Conservation (phyloP, 2,888 invertebrate species). For the Anthophora plumipes region DNA sequence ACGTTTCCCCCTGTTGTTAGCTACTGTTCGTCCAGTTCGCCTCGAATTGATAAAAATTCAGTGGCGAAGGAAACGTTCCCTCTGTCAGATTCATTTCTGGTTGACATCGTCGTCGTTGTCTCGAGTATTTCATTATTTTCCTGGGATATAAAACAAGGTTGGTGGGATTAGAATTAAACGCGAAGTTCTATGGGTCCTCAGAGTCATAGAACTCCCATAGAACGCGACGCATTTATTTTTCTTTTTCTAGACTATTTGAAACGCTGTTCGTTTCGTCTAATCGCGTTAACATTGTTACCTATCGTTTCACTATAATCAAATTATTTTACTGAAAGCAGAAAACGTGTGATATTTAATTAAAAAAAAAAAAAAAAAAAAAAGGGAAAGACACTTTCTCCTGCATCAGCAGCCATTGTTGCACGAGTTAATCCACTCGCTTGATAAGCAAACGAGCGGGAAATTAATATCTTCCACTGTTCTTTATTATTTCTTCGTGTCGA, state of each 20-base stretch:
- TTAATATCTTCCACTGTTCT: not conserved
- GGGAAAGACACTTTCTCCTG: too few relatives aligned
- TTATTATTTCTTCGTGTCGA: too few relatives aligned
- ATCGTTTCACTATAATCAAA: not conserved
- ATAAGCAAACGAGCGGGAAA: not conserved
- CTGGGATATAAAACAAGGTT: conserved; percentile 13
- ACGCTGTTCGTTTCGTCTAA: not conserved
- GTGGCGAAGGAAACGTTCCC: not conserved
- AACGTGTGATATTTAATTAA: not conserved
- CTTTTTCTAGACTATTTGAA: not conserved
- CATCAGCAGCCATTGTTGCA: not conserved
- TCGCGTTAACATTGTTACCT: not conserved
- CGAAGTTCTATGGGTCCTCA: too few relatives aligned
- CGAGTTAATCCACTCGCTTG: not conserved
- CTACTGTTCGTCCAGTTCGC: not conserved
- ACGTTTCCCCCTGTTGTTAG: conserved; percentile 5
- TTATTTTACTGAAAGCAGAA: not conserved
- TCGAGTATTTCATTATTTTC: not conserved
- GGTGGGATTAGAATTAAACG: conserved; percentile 5
- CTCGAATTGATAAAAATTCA: conserved; percentile 1
- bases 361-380: not conserved
- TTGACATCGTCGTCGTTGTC: not conserved
- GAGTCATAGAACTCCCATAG: too few relatives aligned
- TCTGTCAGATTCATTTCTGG: not conserved
- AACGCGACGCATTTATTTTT: not conserved